These are phyloP conservation scores for Molorchus minor DNA, from an alignment of 2,888 invertebrate species.

Conservation along the genomic window DNA sequence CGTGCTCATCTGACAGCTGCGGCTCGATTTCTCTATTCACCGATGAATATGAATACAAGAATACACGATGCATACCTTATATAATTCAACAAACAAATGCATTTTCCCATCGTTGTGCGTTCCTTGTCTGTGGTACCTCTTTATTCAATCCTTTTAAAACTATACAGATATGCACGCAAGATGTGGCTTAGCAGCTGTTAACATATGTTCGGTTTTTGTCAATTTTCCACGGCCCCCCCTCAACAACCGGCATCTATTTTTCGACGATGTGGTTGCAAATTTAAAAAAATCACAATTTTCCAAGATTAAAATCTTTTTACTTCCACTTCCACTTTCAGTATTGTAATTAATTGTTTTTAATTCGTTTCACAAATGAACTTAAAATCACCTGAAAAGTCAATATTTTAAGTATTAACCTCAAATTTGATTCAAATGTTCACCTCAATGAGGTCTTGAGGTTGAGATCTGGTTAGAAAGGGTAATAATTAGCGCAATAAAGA, in stretches of 20 bases:
- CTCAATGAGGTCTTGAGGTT: too few relatives aligned
- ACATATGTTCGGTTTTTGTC: conserved; percentile 27
- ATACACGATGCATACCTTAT: conserved; percentile 8
- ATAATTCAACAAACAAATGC: conserved; percentile 8
- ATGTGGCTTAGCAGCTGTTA: conserved; percentile 31
- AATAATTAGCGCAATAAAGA: too few relatives aligned
- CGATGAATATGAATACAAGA: conserved; percentile 20
- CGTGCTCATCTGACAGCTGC: background rate
- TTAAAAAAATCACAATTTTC: background rate
- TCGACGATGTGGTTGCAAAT: background rate
- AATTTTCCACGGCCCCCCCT: conserved; percentile 1
- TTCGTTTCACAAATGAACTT: too few relatives aligned
- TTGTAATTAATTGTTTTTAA: too few relatives aligned
- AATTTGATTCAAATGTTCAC: too few relatives aligned
- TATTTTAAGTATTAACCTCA: too few relatives aligned
- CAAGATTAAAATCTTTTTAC: too few relatives aligned
- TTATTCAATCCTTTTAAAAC: conserved; percentile 24
- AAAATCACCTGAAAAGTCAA: too few relatives aligned
- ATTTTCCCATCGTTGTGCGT: background rate
- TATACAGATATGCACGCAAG: conserved; percentile 19
- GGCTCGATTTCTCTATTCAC: conserved; percentile 12
- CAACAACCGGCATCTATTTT: background rate
- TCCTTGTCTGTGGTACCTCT: conserved; percentile 18
- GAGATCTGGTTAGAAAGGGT: too few relatives aligned
- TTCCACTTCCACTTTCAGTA: too few relatives aligned